Evolutionary conservation across 2,113 vertebrate genomes (phyloP).

Genomic region (Oplegnathus fasciatus): DNA sequence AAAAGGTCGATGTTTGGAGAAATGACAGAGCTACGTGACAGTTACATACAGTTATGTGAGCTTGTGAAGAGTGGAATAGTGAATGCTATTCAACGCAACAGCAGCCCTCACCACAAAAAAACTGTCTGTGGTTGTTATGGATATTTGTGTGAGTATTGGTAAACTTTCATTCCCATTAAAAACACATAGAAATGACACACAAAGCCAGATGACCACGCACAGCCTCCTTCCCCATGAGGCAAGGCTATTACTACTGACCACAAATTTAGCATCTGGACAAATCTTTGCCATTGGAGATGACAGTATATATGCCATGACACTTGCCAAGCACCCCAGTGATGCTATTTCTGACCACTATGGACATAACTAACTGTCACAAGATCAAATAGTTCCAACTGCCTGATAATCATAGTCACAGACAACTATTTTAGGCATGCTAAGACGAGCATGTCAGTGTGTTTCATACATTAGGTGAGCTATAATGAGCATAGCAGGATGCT

Average conservation of each 20-base stretch:
- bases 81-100: not conserved
- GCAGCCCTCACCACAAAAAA: not conserved
- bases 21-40: not conserved
- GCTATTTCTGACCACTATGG: slow-evolving; percentile 34
- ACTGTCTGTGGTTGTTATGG: not conserved
- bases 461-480: slow-evolving; percentile 1
- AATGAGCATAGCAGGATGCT: not conserved
- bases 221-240: not conserved
- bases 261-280: not conserved
- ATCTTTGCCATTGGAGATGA: slow-evolving; percentile 21
- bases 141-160: not conserved
- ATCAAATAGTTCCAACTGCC: slow-evolving; percentile 36
- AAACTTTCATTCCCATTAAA: not conserved
- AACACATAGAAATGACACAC: not conserved
- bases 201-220: not conserved
- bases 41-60: no score
- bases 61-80: not conserved
- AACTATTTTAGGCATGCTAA: slow-evolving; percentile 40
- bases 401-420: slow-evolving; percentile 22
- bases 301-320: not conserved
- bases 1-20: slow-evolving; percentile 9
- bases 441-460: slow-evolving; percentile 16
- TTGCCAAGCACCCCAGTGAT: slow-evolving; percentile 19
- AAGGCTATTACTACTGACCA: slow-evolving; percentile 11
- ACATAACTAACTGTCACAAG: slow-evolving; percentile 23